phyloP scores from a whole-genome alignment of 2,113 vertebrate genomes.

The Alaudala cheleensis region DNA sequence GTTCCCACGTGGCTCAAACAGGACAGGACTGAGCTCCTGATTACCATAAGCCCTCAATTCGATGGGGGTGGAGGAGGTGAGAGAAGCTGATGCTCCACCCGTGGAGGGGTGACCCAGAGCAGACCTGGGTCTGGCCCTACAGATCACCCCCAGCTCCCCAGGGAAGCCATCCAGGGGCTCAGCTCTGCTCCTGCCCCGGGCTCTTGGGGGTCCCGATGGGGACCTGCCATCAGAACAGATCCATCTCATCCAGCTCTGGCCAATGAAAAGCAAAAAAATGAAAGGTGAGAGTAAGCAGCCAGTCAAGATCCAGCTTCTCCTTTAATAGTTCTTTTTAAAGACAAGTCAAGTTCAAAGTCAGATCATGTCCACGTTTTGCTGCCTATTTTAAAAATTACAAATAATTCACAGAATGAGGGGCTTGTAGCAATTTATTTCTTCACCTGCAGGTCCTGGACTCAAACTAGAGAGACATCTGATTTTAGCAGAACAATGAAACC shows the following conservation, averaged over 20 bases:
- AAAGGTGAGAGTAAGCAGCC: not conserved
- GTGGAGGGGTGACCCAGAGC: not conserved
- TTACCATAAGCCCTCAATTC: not conserved
- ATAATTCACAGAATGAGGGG: not conserved
- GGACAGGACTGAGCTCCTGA: not conserved
- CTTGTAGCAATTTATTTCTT: conserved; percentile 19
- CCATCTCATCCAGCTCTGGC: not conserved
- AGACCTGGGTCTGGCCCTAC: not conserved
- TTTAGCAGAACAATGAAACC: conserved; percentile 23
- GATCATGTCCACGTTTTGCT: not conserved
- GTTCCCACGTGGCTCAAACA: not conserved
- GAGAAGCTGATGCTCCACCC: not conserved
- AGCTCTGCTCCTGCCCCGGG: not conserved
- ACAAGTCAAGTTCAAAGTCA: not conserved
- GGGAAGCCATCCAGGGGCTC: not conserved
- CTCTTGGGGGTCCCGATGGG: rapidly evolving
- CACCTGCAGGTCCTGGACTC: not conserved
- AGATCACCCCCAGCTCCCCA: not conserved
- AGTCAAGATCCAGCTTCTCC: not conserved
- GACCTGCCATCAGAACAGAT: not conserved
- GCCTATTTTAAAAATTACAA: not conserved
- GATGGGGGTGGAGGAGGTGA: not conserved
- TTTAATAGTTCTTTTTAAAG: not conserved
- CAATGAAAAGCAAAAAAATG: not conserved
- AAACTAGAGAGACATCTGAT: not conserved